phyloP scores from a whole-genome alignment of 2,797 vertebrate species.

The Thunnus albacares region DNA sequence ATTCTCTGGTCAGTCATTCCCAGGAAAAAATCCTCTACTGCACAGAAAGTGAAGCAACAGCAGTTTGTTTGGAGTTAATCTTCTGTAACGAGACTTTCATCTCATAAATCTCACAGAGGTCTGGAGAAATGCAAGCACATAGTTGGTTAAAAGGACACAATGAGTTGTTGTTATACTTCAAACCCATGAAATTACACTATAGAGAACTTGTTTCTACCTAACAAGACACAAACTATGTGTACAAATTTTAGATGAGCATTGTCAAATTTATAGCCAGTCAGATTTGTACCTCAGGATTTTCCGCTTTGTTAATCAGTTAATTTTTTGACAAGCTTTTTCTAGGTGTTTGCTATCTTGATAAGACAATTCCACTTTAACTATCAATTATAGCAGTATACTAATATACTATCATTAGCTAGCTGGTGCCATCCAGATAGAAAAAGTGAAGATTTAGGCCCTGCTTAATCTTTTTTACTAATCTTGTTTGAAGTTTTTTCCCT shows the following conservation, averaged over 20 bases:
- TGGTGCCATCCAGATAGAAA: too few relatives aligned
- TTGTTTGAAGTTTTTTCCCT: background rate
- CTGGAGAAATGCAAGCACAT: conserved; percentile 29
- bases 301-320: background rate
- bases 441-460: too few relatives aligned
- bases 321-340: too few relatives aligned
- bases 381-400: too few relatives aligned
- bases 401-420: too few relatives aligned
- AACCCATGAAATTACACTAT: background rate
- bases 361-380: too few relatives aligned
- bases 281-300: background rate
- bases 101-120: conserved; percentile 16
- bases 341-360: too few relatives aligned
- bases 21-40: background rate
- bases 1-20: conserved; percentile 7
- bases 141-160: conserved; percentile 32
- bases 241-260: background rate
- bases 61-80: conserved; percentile 45
- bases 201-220: conserved; percentile 6
- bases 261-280: background rate
- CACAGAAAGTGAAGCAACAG: conserved; percentile 34
- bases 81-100: conserved; percentile 28
- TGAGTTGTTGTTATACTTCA: conserved; percentile 21
- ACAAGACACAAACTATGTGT: background rate
- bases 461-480: too few relatives aligned